Percentiles rank a stretch among this genome's conserved stretches.
Conservation (phyloP, 2,797 vertebrate genomes). For the Micromesistius poutassou region DNA sequence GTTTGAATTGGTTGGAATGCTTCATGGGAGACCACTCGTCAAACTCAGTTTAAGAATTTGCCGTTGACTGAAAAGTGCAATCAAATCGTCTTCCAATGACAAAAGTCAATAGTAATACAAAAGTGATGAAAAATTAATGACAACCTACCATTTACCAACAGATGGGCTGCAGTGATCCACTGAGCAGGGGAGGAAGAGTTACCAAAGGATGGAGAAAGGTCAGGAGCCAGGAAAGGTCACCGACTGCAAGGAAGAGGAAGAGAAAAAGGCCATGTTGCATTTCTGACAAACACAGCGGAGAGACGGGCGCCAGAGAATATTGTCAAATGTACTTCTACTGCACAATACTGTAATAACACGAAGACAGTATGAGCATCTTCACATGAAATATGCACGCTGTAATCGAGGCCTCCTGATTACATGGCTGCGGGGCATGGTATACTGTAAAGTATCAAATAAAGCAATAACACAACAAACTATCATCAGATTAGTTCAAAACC, state of each 20-base stretch:
- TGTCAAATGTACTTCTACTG: neutral
- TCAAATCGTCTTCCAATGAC: too few relatives aligned
- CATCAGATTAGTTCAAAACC: neutral
- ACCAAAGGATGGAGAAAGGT: slow-evolving; percentile 22
- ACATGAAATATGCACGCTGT: neutral
- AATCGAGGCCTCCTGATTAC: neutral
- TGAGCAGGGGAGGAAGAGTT: slow-evolving; percentile 16
- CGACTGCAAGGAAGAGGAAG: slow-evolving; percentile 43
- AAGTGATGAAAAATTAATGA: neutral
- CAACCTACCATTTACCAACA: slow-evolving; percentile 45
- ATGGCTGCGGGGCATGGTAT: neutral
- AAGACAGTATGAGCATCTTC: neutral
- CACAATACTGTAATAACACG: too few relatives aligned
- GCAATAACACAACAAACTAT: neutral
- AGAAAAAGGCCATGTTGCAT: slow-evolving; percentile 12
- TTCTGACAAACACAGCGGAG: slow-evolving; percentile 10
- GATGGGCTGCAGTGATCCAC: slow-evolving; percentile 21
- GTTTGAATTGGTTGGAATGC: slow-evolving; percentile 20
- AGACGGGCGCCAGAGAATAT: neutral
- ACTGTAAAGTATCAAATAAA: neutral
- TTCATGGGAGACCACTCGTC: slow-evolving; percentile 16
- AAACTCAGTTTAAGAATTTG: neutral
- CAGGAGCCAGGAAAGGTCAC: slow-evolving; percentile 31
- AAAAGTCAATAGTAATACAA: neutral
- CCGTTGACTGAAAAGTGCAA: neutral